Base-by-base conservation (phyloP, 2,113 vertebrate species). In the Odocoileus virginianus region DNA sequence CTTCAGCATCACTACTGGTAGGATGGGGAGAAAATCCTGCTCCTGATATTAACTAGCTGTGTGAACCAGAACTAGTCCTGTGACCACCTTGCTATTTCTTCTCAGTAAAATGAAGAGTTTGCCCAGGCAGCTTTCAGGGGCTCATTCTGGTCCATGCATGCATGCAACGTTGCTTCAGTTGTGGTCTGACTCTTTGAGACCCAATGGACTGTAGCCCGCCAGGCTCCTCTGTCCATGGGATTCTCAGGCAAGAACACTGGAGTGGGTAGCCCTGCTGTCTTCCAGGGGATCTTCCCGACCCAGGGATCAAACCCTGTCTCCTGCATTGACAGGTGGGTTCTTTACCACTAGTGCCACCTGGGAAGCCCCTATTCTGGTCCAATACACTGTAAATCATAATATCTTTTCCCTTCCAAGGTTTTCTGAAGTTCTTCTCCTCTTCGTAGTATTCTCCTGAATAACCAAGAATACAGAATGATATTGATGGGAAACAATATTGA, bases 141-240 rank as follows among this genome's bases (percentile, higher is more conserved):
- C 52, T 43, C 23, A 27, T 76, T 74, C 36, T 43, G 71, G 23
- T 27, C 11, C 40, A 14, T 23, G n/a, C 2, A 0, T 36, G 67
- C 19, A 40, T 23, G 19, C 67, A 71, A 3, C 6, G 19, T 71
- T 71, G 67, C n/a, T 40, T 71, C 19, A 40, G n/a, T 23, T 71
- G 67, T 71, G 67, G 19, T 71, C 67, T 12, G n/a, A 36, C 19
- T 71, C 17, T 57, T 11, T 71, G 64, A 71, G 67, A 40, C 67
- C 19, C 67, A 71, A 9, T 71, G n/a, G 67, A 10, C n/a, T 71
- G 67, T 23, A 40, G 67, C 67, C n/a, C 1, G 0, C n/a, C n/a
- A 71, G 67, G 67, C n/a, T 40, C 10, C 0, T 2, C n/a, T 40
- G 19, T 71, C n/a, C 5, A 0, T 40, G n/a, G n/a, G n/a, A 6